Conservation (phyloP, 64 coral and sea anemone species). For the Stylophora pistillata region DNA sequence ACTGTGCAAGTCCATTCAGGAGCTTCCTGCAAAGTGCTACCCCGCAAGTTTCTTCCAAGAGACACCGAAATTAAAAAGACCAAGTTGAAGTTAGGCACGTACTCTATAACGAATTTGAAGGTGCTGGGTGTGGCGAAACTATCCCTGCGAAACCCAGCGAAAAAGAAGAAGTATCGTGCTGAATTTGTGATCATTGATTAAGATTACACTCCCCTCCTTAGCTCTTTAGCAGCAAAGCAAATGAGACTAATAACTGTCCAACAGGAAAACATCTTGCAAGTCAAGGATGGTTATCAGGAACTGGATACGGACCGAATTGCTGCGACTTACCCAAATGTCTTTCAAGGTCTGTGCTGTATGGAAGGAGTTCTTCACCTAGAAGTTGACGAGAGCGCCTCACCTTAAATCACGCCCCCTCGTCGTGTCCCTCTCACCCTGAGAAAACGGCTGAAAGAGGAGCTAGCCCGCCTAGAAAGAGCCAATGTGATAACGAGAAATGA, state of each 20-base stretch:
- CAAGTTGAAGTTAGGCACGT: too few species aligned
- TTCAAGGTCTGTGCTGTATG: conserved; percentile 14
- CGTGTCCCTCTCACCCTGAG: neutral
- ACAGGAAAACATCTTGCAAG: neutral
- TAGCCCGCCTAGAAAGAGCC: neutral
- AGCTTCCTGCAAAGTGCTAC: too few species aligned
- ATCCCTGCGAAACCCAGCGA: too few species aligned
- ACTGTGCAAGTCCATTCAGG: too few species aligned
- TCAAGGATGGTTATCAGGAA: neutral
- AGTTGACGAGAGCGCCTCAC: neutral
- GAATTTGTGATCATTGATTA: conserved; percentile 1
- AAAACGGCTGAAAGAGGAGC: conserved; percentile 6
- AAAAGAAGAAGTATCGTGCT: neutral
- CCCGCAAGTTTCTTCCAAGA: too few species aligned
- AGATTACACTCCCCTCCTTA: neutral
- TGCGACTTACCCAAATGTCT: neutral
- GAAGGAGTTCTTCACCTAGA: conserved; percentile 4
- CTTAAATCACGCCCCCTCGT: conserved; percentile 5
- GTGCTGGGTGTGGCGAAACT: too few species aligned
- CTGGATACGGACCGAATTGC: neutral
- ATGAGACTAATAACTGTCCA: conserved; percentile 8
- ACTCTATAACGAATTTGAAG: too few species aligned
- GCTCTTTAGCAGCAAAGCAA: neutral
- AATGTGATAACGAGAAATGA: conserved; percentile 4
- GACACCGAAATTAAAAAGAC: too few species aligned